Evolutionary conservation across 1,140 invertebrate species (phyloP), one percentile per base, ranked within the genome.

Genomic region (Bemisia tabaci): DNA sequence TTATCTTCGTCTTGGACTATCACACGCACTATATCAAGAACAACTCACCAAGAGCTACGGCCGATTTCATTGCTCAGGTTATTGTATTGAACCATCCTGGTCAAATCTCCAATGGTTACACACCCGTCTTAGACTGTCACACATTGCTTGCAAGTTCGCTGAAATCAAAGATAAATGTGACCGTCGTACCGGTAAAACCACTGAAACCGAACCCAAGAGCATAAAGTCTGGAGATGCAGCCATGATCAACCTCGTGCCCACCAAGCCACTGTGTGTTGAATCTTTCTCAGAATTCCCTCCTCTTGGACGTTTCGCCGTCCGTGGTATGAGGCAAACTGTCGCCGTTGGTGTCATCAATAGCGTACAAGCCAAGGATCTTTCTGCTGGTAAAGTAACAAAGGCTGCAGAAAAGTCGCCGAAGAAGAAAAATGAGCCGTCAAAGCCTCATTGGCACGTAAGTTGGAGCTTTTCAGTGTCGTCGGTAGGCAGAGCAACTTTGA

Each of bases 281-380:
- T 87, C 94, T 73, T 98, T 98, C 88, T 87, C 91, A 74, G 94
- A 97, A 76, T 99, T 96, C 83, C 92, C 96, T 73, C 96, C 96
- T 67, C 83, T 99, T 71, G 96, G 96, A 73, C 91, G 96, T 79
- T 98, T 99, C 77, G 96, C 96, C 70, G 95, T 98, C 22, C 92
- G 96, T 81, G 97, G 98, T 82, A 98, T 98, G 96, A 89, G 95
- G 79, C 95, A 98, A 81, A 98, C 96, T 1, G 96, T 99, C 25
- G 96, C 96, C 72, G 96, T 99, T 67, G 96, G 96, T 75, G 95
- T 98, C 75, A 96, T 97, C 78, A 97, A 96, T 80, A 76, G 75
- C 65, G 91, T 94, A 65, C 89, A 81, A 75, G 90, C 90, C 80
- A 94, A 94, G 82, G 94, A 95, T 71, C 81, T 83, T 1, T 81